Percentiles rank a stretch among this genome's conserved stretches.
These are phyloP conservation scores for Nomada ruficornis DNA, from an alignment of 2,888 invertebrate genomes.

Conservation along the genomic window DNA sequence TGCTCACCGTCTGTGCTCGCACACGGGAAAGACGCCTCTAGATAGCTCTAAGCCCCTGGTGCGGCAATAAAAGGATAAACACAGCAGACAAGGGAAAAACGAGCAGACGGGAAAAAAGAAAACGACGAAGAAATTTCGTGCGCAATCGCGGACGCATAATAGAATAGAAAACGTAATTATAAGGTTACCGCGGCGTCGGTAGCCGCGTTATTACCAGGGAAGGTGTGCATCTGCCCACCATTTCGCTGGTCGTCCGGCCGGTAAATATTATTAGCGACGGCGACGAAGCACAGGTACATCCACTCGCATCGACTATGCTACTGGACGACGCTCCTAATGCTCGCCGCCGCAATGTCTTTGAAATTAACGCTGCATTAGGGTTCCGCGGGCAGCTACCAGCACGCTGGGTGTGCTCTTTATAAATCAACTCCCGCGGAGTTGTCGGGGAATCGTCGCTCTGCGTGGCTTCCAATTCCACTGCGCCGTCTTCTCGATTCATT, in stretches of 20 bases:
- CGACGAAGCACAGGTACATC: conserved; percentile 29
- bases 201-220: conserved; percentile 74
- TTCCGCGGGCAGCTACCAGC: conserved; percentile 40
- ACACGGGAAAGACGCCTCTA: background rate
- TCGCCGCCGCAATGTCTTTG: conserved; percentile 53
- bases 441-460: conserved; percentile 50
- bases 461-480: conserved; percentile 44
- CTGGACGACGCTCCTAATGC: conserved; percentile 59
- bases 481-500: conserved; percentile 4
- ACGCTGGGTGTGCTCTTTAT: conserved; percentile 48
- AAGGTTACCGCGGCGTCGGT: conserved; percentile 73
- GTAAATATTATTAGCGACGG: conserved; percentile 69
- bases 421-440: conserved; percentile 64
- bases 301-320: conserved; percentile 36
- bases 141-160: conserved; percentile 73
- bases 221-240: conserved; percentile 73
- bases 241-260: conserved; percentile 57
- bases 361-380: conserved; percentile 65
- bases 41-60: no score
- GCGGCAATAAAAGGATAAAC: background rate
- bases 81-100: background rate
- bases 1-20: conserved; percentile 2
- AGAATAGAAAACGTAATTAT: conserved; percentile 79
- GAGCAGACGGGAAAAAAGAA: background rate
- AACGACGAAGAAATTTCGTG: conserved; percentile 55